Evolutionary conservation across 2,113 vertebrate species (phyloP), one percentile per base, ranked within the genome.

Genomic region (Lagopus leucura): DNA sequence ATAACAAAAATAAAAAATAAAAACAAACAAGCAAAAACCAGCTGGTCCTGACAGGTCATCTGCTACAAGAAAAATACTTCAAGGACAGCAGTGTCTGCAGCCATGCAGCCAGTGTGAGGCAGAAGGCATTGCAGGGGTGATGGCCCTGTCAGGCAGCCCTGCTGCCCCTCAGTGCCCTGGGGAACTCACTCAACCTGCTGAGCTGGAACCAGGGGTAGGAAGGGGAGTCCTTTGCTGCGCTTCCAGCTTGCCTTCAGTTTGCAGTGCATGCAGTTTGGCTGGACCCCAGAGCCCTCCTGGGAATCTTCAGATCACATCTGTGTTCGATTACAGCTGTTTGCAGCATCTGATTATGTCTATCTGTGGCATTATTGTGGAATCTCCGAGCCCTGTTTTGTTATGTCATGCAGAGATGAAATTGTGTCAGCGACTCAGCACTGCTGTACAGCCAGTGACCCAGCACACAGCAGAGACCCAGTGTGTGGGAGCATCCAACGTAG

Each of bases 271-370:
- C 8, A 90, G 76, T 50, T 93, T 94, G 75, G 84, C 84, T 60
- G 72, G 75, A 94, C 52, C 84, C 60, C 72, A 71, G 72, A 84
- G 19, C 63, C 61, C 1, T 10, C 75, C 89, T 80, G 88, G 82
- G 76, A 95, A 89, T 88, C 73, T 83, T 86, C 82, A 65, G 57
- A 91, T 94, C 95, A 91, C 85, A 94, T 90, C 90, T 95, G 91
- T 43, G 60, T 91, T 94, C 91, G 85, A 88, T 92, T 90, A 90
- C 43, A 75, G 91, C 73, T 88, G 57, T 74, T 94, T 81, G 80
- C 69, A 92, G 82, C 89, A 91, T 92, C 87, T 83, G 91, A 82
- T 92, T 95, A 74, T 65, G 70, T 90, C 93, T 94, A 86, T 90
- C 93, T 79, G 90, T 92, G 88, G 70, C 76, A 83, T 80, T 80